Evolutionary conservation across 1,140 invertebrate species (phyloP), one percentile per base, ranked within the genome.

Genomic region (Heliconius melpomene): DNA sequence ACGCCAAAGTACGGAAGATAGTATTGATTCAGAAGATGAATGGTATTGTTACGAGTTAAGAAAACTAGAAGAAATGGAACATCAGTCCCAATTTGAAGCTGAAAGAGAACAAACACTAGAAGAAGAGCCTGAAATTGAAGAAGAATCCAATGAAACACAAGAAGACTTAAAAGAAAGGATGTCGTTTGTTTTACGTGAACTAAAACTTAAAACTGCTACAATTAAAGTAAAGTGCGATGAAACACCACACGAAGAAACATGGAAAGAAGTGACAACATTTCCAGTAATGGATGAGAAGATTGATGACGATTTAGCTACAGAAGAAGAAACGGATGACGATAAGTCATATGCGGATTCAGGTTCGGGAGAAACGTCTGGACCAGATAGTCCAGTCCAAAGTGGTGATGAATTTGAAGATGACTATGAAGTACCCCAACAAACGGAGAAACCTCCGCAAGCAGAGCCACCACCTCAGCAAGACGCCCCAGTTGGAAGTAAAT

Each of bases 21-120:
- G 97, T 79, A 98, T 98, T 78, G 98, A 98, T 91, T 98, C 97
- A 66, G 98, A 98, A 93, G 98, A 98, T 88, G 98, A 98, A 94
- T 98, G 98, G 97, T 98, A 98, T 86, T 97, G 97, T 82, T 98
- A 98, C 89, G 98, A 98, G 87, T 87, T 98, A 75, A 95, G 97
- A 72, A 98, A 98, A 91, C 90, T 98, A 54, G 97, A 98, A 93
- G 97, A 98, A 94, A 95, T 98, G 87, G 98, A 98, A 91, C 95
- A 96, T 81, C 97, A 97, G 81, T 96, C 96, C 9, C 96, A 97
- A 84, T 86, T 96, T 52, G 96, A 97, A 86, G 88, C 94, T 20
- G 96, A 97, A 83, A 95, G 96, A 89, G 95, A 95, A 79, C 94
- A 95, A 80, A 95, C 95, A 2, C 87, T 96, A 23, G 91, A 95